Conservation (phyloP, 1,140 invertebrate genomes). For the Reticulitermes speratus region DNA sequence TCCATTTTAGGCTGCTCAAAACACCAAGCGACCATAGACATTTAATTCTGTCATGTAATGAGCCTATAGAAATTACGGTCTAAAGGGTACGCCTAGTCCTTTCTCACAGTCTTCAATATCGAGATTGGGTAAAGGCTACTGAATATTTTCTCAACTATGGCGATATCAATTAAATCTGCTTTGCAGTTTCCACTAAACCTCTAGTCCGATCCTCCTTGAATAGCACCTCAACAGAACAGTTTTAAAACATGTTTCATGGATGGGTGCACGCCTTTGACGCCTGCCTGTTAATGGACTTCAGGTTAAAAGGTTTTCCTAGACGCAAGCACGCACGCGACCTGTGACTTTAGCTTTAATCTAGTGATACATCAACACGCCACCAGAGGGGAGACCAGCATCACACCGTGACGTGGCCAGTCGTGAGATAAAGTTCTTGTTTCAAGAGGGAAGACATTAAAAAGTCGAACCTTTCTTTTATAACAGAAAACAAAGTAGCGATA, state of each 20-base stretch:
- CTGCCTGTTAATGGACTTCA: not conserved
- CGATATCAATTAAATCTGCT: no score
- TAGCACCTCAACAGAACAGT: not conserved
- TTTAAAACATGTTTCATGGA: constrained; percentile 9
- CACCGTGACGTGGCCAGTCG: not conserved
- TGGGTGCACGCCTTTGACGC: not conserved
- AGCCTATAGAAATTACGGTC: no score
- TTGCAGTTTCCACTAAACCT: not conserved
- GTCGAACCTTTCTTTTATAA: not conserved
- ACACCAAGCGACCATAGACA: no score
- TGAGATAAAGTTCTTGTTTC: constrained; percentile 19
- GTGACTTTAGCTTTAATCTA: constrained; percentile 6
- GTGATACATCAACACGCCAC: constrained; percentile 9
- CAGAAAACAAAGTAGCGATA: constrained; percentile 15
- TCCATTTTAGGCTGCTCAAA: no score
- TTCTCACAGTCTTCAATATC: no score
- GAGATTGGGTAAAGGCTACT: no score
- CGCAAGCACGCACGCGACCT: constrained; percentile 7
- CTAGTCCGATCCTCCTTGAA: no score
- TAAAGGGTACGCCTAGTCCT: no score
- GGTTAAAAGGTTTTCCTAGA: constrained; percentile 16
- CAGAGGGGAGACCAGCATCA: constrained; percentile 12
- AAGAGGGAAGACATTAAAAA: constrained; percentile 5
- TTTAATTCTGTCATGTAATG: no score
- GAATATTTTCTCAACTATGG: no score